Conservation (phyloP, 2,888 invertebrate genomes). For the Geophilus truncorum region DNA sequence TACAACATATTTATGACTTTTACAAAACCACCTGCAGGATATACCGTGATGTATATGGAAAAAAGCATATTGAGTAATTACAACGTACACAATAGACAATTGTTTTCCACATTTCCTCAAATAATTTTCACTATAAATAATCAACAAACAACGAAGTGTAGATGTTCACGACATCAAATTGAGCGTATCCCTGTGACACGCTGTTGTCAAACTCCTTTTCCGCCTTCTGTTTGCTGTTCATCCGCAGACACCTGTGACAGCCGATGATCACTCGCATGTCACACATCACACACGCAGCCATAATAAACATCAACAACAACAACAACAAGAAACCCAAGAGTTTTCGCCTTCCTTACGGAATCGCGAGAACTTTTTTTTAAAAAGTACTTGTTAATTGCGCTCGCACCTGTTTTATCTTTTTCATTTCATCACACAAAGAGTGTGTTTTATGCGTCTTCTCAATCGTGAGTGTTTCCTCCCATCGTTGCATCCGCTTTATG, state of each 20-base stretch:
- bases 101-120: not conserved
- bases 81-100: not conserved
- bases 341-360: not conserved
- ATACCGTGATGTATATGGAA: not conserved
- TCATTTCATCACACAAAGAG: conserved; percentile 10
- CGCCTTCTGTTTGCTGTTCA: conserved; percentile 1
- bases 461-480: not conserved
- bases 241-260: not conserved
- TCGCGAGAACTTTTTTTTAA: not conserved
- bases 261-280: not conserved
- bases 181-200: not conserved
- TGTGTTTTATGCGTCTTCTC: conserved; percentile 10
- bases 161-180: not conserved
- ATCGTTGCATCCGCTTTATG: conserved; percentile 10
- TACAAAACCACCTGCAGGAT: not conserved
- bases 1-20: not conserved
- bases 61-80: not conserved
- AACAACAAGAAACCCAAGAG: not conserved
- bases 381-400: not conserved
- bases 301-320: too few relatives aligned
- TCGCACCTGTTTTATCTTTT: conserved; percentile 7
- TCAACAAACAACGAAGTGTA: not conserved
- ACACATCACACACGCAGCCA: not conserved
- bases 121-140: not conserved
- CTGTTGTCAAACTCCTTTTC: not conserved